Evolutionary conservation across 1,140 invertebrate species (phyloP), one percentile per base, ranked within the genome.

Genomic region (Drosophila rhopaloa): DNA sequence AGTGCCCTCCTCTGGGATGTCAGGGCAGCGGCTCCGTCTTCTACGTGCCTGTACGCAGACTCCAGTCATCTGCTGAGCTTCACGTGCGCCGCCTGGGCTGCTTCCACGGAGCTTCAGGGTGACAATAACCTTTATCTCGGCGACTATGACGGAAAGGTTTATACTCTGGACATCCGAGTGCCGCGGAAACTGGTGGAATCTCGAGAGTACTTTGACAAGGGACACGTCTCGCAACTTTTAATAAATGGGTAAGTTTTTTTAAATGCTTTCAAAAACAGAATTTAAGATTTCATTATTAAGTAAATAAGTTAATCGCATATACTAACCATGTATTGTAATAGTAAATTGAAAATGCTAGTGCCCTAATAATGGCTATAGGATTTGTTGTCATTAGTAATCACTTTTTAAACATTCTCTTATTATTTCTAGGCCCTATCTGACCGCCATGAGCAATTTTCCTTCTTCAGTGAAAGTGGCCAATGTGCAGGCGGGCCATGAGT

Each of bases 1-100:
- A 76, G 76, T 43, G 76, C 65, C 7, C 79, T 72, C 13, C 41
- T 90, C 0, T 90, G 86, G 86, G 86, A 90, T 65, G 57, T 70
- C 11, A 60, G 86, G 1, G 68, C 79, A 38, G 27, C 68, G 5
- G 63, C 70, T 7, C 88, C 76, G 0, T 67, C 71, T 0, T 90
- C 86, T 0, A 48, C 55, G 4, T 73, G 76, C 8, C 63, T 89
- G 9, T 88, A 62, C 11, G 40, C 78, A n/a, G 77, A 89, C 24
- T 13, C 66, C 5, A 16, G 37, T 0, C 68, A 84, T 13, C 1
- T 72, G 43, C 46, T 76, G 0, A 89, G 80, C 46, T 90, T 89
- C 37, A 90, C 66, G 0, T 68, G 58, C 19, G 62, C 73, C 4
- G 63, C 65, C 16, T 90, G 77, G 81, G 70, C 74, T 29, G 13